Evolutionary conservation across 2,113 vertebrate species (phyloP), one percentile per base, ranked within the genome.

Genomic region (Scomber scombrus): DNA sequence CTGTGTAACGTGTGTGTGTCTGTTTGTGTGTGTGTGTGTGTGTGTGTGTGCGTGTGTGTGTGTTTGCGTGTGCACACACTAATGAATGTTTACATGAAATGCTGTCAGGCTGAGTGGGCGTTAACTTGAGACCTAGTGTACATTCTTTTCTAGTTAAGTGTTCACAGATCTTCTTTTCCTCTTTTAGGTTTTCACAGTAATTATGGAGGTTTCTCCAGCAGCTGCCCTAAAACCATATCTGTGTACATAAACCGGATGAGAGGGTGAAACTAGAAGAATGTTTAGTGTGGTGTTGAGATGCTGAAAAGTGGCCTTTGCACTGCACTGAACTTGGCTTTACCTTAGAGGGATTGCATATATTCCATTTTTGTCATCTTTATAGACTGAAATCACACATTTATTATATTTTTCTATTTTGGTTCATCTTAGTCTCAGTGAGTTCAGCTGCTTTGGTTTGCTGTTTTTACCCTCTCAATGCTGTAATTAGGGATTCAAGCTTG

Each of bases 1-100:
- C 12, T 18, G 9, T 60, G 51, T 29, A 61, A 58, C 11, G 0
- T 47, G 1, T 10, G 29, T 62, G 34, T n/a, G n/a, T n/a, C n/a
- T n/a, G n/a, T n/a, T n/a, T n/a, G n/a, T n/a, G n/a, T n/a, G n/a
- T n/a, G n/a, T n/a, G n/a, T n/a, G n/a, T n/a, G n/a, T 64, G 71
- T 72, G 71, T 69, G 67, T 73, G 57, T 61, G 55, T 31, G 45
- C 19, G 19, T 31, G 61, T 52, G 68, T 54, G 49, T 23, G 3
- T 34, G 47, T 26, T 19, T 46, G 13, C 57, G 56, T 61, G 76
- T 51, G 50, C 46, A 4, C 50, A 71, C 63, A 65, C 71, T 85
- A 91, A 91, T 91, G 81, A 90, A 85, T 85, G 89, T 87, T 90
- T 91, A 86, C 85, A 77, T 88, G 14, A 58, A 50, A 55, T 49